Base-by-base conservation (phyloP, 2,113 vertebrate genomes). In the Mus spicilegus region DNA sequence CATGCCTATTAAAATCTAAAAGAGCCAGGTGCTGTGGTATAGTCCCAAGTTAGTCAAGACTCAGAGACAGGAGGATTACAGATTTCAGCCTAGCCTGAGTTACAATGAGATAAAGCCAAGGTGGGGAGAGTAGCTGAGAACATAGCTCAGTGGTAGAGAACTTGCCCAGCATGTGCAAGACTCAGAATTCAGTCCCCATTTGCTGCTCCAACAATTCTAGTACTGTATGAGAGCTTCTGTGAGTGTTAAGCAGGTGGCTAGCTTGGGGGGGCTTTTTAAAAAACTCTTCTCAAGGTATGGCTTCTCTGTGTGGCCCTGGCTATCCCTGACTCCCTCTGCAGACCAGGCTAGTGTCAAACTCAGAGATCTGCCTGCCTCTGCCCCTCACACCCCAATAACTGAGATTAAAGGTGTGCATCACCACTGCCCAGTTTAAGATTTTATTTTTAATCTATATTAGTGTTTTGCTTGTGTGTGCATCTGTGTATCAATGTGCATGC, bases 201-300 rank as follows among this genome's bases (percentile, higher is more conserved):
- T 24, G 20, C 20, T 63, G 61, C 22, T 7, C 22, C 22, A 22
- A 63, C 6, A 24, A 63, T 24, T 63, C 61, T 63, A 63, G 61
- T 0, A 24, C 0, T 0, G 22, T 22, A 1, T 63, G 22, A 63
- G 61, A 63, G 1, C 22, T 24, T 8, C 61, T 24, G 22, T 6
- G 20, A 63, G 33, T 16, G 19, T 14, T 17, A 30, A 33, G 42
- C 33, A 67, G 5, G 69, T 54, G 30, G 4, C 42, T 42, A 42
- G 42, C 42, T 42, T 42, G 42, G 42, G 42, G 42, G 42, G 42
- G 2, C 3, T 42, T 42, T 42, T 42, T 2, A 42, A 42, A 42
- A 42, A 56, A 14, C 54, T 61, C 58, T 61, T 22, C 19, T 61
- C 19, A 61, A 61, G 20, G 22, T 6, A 61, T 19, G 54, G 54